Base-by-base conservation (phyloP, 2,888 invertebrate species). In the Timema cristinae region DNA sequence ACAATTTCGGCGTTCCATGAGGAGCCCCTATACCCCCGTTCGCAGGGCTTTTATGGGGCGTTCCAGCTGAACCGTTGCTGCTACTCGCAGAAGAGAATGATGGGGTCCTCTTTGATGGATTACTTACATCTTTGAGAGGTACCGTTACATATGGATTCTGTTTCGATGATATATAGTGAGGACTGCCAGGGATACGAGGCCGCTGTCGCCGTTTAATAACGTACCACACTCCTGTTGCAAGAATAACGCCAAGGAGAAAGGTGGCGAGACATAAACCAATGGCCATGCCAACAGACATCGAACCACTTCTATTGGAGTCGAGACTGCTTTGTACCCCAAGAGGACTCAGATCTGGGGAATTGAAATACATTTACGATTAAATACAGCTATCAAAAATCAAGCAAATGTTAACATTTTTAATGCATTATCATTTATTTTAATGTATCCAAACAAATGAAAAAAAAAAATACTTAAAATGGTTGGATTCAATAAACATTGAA, bases 81-180 rank as follows among this genome's bases (percentile, higher is more conserved):
- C 72, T 68, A 7, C 49, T 67, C 68, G 73, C 68, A 11, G 73
- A 74, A 5, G 74, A 88, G 82, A 91, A 91, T 32, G 91, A 91
- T 9, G 90, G 89, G 78, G 91, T 90, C 0, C 91, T 85, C 79
- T 91, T 91, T n/a, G 67, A 73, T 8, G 70, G 76, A 13, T 83
- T 80, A 76, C 87, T 85, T 79, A 91, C 90, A 81, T 93, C 93
- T 80, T 91, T 91, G 73, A 93, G 83, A 0, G 94, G 94, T 63
- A 94, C 90, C 48, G 92, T 90, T 74, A 93, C 92, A 81, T 94
- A 94, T 75, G 92, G 91, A 81, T 94, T 94, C 68, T 75, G 92
- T 79, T 92, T 92, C 0, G 90, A 86, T 50, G 91, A 89, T 77
- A 91, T 92, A 79, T 93, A 94, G 80, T 92, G 93, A 0, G 93